Conservation (phyloP, 2,113 vertebrate genomes). For the Sardina pilchardus region DNA sequence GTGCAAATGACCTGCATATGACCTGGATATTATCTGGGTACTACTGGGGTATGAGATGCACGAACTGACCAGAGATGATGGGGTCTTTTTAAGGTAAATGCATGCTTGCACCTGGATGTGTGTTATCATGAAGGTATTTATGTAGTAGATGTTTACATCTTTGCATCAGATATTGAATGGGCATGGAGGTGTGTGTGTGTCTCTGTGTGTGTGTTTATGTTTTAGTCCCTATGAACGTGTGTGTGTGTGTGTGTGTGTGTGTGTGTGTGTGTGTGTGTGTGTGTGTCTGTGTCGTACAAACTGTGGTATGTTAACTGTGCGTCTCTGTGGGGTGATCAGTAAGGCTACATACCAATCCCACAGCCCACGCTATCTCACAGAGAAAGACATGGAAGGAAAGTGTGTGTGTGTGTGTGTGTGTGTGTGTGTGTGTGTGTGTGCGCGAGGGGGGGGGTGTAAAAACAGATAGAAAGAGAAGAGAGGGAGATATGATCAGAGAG, state of each 20-base stretch:
- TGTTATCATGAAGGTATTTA: background rate
- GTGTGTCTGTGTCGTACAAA: constrained; percentile 11
- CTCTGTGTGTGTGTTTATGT: background rate
- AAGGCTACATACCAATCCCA: constrained; percentile 28
- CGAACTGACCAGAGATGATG: background rate
- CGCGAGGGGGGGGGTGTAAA: no score
- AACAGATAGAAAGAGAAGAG: background rate
- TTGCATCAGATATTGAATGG: background rate
- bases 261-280: background rate
- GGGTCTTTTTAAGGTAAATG: background rate
- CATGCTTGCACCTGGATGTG: background rate
- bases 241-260: background rate
- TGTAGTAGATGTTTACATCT: background rate
- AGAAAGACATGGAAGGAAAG: background rate
- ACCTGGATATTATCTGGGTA: no score
- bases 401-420: no score
- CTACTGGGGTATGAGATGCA: background rate
- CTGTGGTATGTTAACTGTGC: constrained; percentile 25
- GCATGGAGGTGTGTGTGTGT: background rate
- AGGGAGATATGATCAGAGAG: constrained; percentile 3
- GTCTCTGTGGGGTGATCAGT: constrained; percentile 29
- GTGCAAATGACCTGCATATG: no score
- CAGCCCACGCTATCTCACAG: background rate
- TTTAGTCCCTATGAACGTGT: no score
- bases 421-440: no score